A percentile compares a stretch with the other conserved stretches of the same genome.
Evolutionary conservation across 2,888 invertebrate species (phyloP).

Genomic region (Trachelus tabidus): DNA sequence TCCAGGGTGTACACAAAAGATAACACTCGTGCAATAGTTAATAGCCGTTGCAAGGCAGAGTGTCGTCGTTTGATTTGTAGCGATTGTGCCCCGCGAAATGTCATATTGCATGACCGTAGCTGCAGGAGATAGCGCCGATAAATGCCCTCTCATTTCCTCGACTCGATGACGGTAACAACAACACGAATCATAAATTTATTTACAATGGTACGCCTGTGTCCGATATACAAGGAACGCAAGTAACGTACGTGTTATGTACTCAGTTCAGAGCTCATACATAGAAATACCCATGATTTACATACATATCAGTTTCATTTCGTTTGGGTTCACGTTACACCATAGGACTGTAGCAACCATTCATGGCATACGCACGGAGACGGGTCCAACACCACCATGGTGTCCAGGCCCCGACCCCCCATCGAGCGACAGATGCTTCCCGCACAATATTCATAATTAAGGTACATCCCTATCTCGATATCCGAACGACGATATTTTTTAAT

Average conservation of each 20-base stretch:
- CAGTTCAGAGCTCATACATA: slow-evolving; percentile 35
- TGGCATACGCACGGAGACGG: not conserved
- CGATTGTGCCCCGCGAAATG: slow-evolving; percentile 42
- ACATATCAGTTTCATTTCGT: slow-evolving; percentile 52
- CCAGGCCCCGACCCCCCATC: slow-evolving; percentile 6
- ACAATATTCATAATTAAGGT: slow-evolving; percentile 35
- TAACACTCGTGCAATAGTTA: not conserved
- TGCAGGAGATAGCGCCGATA: slow-evolving; percentile 1
- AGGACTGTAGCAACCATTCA: slow-evolving; percentile 14
- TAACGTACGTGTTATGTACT: not conserved
- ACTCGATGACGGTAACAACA: slow-evolving; percentile 2
- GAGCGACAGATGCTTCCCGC: slow-evolving; percentile 40
- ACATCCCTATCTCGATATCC: slow-evolving; percentile 24
- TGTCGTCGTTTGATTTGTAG: slow-evolving; percentile 39
- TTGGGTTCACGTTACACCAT: slow-evolving; percentile 12
- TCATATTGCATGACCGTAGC: not conserved
- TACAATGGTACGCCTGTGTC: not conserved
- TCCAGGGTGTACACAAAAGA: slow-evolving; percentile 17
- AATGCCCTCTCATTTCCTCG: slow-evolving; percentile 8
- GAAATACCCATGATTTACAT: slow-evolving; percentile 51
- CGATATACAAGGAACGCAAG: not conserved
- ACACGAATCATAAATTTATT: slow-evolving; percentile 14
- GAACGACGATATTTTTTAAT: slow-evolving; percentile 30
- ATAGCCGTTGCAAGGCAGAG: not conserved
- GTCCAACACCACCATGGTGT: not conserved